Conservation (phyloP, 2,888 invertebrate genomes). For the Nephrotoma guestfalica region DNA sequence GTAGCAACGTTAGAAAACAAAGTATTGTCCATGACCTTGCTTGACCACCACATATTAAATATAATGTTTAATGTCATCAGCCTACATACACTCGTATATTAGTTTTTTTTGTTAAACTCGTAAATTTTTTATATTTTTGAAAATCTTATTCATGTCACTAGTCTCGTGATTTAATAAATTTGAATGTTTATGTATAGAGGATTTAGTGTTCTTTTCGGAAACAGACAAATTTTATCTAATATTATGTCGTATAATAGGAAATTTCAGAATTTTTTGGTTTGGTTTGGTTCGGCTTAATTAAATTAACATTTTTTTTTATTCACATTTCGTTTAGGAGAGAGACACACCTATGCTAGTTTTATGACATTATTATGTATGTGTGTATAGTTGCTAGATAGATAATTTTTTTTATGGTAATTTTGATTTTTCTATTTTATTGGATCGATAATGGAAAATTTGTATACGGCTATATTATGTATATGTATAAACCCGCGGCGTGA, state of each 20-base stretch:
- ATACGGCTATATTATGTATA: neutral
- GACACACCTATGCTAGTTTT: conserved; percentile 1
- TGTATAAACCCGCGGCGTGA: neutral
- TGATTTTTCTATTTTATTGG: neutral
- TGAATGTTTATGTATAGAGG: neutral
- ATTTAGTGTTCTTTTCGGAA: neutral
- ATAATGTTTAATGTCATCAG: neutral
- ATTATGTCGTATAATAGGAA: neutral
- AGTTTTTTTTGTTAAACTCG: neutral
- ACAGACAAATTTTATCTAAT: neutral
- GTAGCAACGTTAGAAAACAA: neutral
- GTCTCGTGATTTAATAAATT: conserved; percentile 4
- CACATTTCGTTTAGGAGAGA: neutral
- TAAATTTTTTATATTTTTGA: neutral
- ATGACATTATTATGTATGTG: neutral
- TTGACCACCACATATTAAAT: neutral
- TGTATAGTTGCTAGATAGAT: neutral
- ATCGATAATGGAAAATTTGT: neutral
- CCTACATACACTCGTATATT: neutral
- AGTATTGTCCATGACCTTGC: neutral
- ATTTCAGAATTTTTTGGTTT: neutral
- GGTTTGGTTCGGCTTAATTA: conserved; percentile 1
- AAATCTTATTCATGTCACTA: neutral
- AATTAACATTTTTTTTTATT: conserved; percentile 1
- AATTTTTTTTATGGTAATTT: neutral